phyloP scores from a whole-genome alignment of 1,140 invertebrate species.

The Copidosoma floridanum region DNA sequence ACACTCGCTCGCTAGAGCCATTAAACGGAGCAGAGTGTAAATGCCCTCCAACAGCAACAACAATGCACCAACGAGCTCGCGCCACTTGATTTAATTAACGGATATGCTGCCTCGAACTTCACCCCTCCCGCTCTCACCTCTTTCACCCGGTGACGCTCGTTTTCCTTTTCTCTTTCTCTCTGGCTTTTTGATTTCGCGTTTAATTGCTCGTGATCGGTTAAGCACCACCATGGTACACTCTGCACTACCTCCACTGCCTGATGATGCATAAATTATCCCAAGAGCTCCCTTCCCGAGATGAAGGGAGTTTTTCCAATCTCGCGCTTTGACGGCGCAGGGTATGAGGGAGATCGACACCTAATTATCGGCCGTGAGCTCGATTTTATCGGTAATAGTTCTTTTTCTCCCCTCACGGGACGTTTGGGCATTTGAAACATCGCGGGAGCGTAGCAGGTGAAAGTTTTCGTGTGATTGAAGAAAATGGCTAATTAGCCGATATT shows the following conservation, averaged over 20 bases:
- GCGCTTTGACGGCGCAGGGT: not conserved
- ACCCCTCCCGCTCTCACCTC: not conserved
- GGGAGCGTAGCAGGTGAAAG: too few relatives aligned
- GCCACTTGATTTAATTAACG: conserved; percentile 21
- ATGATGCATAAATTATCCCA: not conserved
- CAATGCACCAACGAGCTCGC: not conserved
- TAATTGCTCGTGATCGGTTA: conserved; percentile 11
- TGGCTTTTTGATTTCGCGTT: conserved; percentile 5
- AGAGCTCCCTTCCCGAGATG: not conserved
- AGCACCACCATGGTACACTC: too few relatives aligned
- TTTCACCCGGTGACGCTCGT: not conserved
- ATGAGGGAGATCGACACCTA: not conserved
- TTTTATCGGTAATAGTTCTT: too few relatives aligned
- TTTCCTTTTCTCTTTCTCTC: not conserved
- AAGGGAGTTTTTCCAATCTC: too few relatives aligned
- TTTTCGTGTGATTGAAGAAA: too few relatives aligned
- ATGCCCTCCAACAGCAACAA: not conserved
- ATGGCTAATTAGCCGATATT: too few relatives aligned
- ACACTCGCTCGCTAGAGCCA: not conserved
- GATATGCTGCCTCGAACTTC: not conserved
- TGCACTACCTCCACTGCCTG: too few relatives aligned
- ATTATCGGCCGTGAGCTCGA: conserved; percentile 5
- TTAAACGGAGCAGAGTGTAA: not conserved
- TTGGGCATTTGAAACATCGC: too few relatives aligned
- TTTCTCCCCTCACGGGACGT: too few relatives aligned